A percentile compares a stretch with the other conserved stretches of the same genome.
These are phyloP conservation scores for Oncorhynchus keta DNA, from an alignment of 2,113 vertebrate genomes.

Conservation along the genomic window DNA sequence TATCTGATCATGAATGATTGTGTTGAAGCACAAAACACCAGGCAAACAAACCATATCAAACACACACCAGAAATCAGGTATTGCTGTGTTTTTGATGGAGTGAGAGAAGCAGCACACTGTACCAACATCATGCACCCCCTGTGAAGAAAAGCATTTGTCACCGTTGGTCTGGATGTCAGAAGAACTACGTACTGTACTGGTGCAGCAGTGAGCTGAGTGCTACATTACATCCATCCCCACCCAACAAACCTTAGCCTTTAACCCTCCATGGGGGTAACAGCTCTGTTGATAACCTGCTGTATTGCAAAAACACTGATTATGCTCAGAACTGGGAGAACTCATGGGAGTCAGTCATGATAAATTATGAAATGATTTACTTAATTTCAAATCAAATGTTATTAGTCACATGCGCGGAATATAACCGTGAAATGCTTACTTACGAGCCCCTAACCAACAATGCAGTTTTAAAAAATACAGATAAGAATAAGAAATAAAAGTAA, in stretches of 20 bases:
- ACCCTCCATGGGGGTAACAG: constrained; percentile 4
- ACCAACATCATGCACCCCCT: constrained; percentile 23
- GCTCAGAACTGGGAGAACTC: constrained; percentile 4
- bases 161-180: constrained; percentile 37
- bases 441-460: too few relatives aligned
- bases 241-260: constrained; percentile 22
- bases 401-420: too few relatives aligned
- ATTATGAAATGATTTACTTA: constrained; percentile 10
- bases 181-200: constrained; percentile 28
- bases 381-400: too few relatives aligned
- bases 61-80: constrained; percentile 2
- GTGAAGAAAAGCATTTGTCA: constrained; percentile 47
- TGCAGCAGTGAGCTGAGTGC: constrained; percentile 31
- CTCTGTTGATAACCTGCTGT: constrained; percentile 23
- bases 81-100: constrained; percentile 25
- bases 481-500: too few relatives aligned
- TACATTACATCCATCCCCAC: constrained; percentile 24
- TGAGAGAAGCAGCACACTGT: constrained; percentile 25
- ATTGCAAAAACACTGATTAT: constrained; percentile 1
- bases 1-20: not conserved
- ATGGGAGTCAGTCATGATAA: not conserved
- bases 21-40: too few relatives aligned
- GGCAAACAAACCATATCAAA: not conserved
- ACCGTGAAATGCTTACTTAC: too few relatives aligned
- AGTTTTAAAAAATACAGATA: too few relatives aligned